A percentile compares a stretch with the other conserved stretches of the same genome.
Evolutionary conservation across 1,140 invertebrate species (phyloP).

Genomic region (Micrasema longulum): DNA sequence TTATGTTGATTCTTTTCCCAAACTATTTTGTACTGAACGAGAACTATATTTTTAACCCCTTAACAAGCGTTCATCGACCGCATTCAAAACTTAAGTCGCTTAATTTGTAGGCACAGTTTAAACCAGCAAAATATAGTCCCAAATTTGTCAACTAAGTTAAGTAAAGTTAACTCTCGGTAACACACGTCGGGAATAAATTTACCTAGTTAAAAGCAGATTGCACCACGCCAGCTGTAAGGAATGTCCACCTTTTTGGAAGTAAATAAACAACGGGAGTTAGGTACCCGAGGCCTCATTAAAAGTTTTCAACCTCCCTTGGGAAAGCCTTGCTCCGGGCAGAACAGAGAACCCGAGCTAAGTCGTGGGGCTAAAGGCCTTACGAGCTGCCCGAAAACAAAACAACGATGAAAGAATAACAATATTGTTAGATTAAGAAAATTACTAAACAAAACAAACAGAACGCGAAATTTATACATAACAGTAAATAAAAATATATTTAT

Average conservation of each 20-base stretch:
- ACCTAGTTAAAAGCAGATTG: constrained; percentile 21
- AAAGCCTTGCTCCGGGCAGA: background rate
- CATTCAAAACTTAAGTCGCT: background rate
- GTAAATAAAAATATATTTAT: too few species aligned
- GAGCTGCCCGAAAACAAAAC: constrained; percentile 20
- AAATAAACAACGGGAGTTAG: constrained; percentile 43
- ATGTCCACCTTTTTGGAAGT: constrained; percentile 48
- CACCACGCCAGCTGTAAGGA: constrained; percentile 43
- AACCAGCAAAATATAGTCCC: constrained; percentile 36
- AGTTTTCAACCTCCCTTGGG: constrained; percentile 23
- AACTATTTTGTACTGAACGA: too few species aligned
- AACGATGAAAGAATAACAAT: background rate
- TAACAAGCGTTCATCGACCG: too few species aligned
- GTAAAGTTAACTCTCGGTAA: constrained; percentile 10
- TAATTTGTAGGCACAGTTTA: constrained; percentile 29
- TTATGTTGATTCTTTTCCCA: too few species aligned
- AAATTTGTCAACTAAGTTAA: constrained; percentile 34
- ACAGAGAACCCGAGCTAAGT: background rate
- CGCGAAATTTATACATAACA: too few species aligned
- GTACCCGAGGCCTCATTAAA: constrained; percentile 36
- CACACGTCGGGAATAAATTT: constrained; percentile 46
- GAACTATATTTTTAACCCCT: too few species aligned
- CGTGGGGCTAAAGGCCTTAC: background rate
- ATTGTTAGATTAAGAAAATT: background rate
- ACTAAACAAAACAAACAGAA: constrained; percentile 6